These are phyloP conservation scores for Erebia ligea DNA, from an alignment of 2,888 invertebrate genomes.

Conservation along the genomic window DNA sequence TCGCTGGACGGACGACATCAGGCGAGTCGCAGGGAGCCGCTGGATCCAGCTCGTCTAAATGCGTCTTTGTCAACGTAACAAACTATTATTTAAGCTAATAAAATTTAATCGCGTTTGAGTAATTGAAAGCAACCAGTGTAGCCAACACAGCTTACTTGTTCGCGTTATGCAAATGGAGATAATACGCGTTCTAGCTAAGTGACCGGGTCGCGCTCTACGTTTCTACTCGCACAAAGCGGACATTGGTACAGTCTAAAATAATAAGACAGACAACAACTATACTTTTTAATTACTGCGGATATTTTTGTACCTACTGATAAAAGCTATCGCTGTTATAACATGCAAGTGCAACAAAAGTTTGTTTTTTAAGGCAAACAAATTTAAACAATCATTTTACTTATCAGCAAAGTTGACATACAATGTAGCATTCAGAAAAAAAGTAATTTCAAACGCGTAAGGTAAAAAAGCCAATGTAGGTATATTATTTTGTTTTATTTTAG, in stretches of 20 bases:
- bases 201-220: constrained; percentile 68
- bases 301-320: constrained; percentile 4
- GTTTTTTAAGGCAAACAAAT: not conserved
- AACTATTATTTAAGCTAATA: not conserved
- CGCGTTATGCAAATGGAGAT: constrained; percentile 78
- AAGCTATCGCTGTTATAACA: not conserved
- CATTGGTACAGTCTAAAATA: constrained; percentile 36
- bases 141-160: constrained; percentile 70
- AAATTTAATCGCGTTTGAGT: not conserved
- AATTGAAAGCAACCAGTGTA: constrained; percentile 17
- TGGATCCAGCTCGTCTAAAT: too few species aligned
- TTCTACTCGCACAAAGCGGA: constrained; percentile 69
- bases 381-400: not conserved
- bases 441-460: too few species aligned
- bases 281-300: not conserved
- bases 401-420: not conserved
- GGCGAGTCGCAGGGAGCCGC: too few species aligned
- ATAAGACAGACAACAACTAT: constrained; percentile 9
- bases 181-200: constrained; percentile 69
- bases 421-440: not conserved
- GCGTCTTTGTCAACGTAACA: too few species aligned
- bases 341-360: not conserved
- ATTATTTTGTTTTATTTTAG: too few species aligned
- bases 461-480: too few species aligned
- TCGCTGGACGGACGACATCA: too few species aligned